Base-by-base conservation (phyloP, 92 coral and sea anemone genomes). In the Umimayanthus kanabou region DNA sequence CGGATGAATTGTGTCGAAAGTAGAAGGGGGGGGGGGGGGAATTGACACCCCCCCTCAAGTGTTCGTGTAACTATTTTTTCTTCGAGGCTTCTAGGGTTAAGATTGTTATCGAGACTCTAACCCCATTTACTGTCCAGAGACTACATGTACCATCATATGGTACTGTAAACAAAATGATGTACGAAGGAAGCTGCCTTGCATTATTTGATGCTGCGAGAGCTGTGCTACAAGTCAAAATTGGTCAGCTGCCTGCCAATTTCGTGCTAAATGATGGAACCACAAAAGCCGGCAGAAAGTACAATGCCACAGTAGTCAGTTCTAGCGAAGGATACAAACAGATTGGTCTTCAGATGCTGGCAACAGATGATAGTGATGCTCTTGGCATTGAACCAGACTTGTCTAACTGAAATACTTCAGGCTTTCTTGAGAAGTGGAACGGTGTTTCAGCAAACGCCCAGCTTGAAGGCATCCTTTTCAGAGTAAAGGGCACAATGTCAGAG, bases 111-210 rank as follows among this genome's bases (percentile, higher is more conserved):
- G 87, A 84, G 39, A 71, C 18, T 40, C 87, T 39, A 23, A 84
- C 87, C 6, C 23, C 8, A 11, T 39, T 23, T 4, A 82, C 73
- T n/a, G 49, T 61, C 25, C 30, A 61, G 5, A 65, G 77, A 23
- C 28, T n/a, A n/a, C n/a, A n/a, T n/a, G n/a, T 82, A 53, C 77
- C 87, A 33, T 82, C 77, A 25, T 82, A 67, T 82, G 87, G 77
- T 43, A 82, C 87, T 10, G 18, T 82, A 29, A 72, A 72, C 42
- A 85, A 45, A 73, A 73, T 73, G 42, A 73, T 82, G 78, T 67
- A 65, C 20, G 77, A 65, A 73, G 87, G 53, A 15, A 25, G 76
- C 25, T 82, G 42, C 37, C 40, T 85, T 70, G 57, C 88, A 9
- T 73, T 85, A n/a, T 40, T 85, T 16, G 37, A 85, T 42, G 88